Evolutionary conservation across 2,888 invertebrate species (phyloP).

Genomic region (Aspidiotus rigidus): DNA sequence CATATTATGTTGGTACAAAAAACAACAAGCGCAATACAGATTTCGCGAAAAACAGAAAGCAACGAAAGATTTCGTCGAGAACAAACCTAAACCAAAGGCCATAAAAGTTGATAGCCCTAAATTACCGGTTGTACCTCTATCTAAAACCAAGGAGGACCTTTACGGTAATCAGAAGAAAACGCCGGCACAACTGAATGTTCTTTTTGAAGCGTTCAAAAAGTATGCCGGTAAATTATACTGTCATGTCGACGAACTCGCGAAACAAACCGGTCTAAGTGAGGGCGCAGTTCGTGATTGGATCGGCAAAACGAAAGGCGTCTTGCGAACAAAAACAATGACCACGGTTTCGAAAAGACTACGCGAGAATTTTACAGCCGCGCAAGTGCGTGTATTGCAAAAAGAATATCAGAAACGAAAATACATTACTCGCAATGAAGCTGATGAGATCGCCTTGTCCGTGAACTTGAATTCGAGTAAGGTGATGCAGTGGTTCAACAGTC

Average conservation of each 20-base stretch:
- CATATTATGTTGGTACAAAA: background rate
- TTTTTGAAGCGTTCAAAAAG: slow-evolving; percentile 21
- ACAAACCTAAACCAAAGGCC: background rate
- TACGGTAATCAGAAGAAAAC: background rate
- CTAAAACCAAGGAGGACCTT: background rate
- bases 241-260: background rate
- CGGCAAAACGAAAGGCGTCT: background rate
- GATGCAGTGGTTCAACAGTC: background rate
- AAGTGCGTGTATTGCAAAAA: background rate
- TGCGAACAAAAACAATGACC: background rate
- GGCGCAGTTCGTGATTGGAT: background rate
- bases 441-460: background rate
- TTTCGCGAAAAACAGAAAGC: background rate
- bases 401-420: background rate
- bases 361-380: background rate
- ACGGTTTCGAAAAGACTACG: background rate
- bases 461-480: background rate
- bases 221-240: background rate
- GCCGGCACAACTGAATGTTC: background rate
- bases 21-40: background rate
- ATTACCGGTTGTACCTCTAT: background rate
- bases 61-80: background rate
- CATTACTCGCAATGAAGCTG: background rate
- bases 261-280: background rate
- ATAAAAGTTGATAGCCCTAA: background rate